A percentile compares a stretch with the other conserved stretches of the same genome.
Evolutionary conservation across 1,140 invertebrate genomes (phyloP).

Genomic region (Batillaria attramentaria): DNA sequence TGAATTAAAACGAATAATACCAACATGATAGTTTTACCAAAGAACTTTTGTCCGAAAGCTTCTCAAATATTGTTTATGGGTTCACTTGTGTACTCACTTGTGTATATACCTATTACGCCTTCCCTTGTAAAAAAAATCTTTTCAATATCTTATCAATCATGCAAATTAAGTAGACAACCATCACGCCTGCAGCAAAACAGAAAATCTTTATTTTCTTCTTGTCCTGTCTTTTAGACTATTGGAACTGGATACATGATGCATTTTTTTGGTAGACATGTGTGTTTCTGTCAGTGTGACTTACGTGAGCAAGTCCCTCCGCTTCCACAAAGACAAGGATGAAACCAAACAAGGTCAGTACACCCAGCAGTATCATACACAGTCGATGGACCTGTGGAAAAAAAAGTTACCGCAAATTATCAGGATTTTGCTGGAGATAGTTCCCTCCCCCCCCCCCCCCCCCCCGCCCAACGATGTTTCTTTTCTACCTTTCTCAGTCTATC

Average conservation of each 20-base stretch:
- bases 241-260: not conserved
- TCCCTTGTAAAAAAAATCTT: too few species aligned
- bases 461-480: too few species aligned
- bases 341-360: slow-evolving; percentile 83
- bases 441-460: too few species aligned
- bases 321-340: slow-evolving; percentile 89
- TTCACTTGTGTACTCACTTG: not conserved
- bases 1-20: not conserved
- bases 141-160: not conserved
- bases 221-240: not conserved
- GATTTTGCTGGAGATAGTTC: too few species aligned
- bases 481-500: too few species aligned
- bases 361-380: slow-evolving; percentile 86
- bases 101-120: too few species aligned
- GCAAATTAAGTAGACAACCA: not conserved
- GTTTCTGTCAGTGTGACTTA: slow-evolving; percentile 42
- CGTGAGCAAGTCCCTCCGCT: slow-evolving; percentile 80
- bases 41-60: not conserved
- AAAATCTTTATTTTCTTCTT: not conserved
- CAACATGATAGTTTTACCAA: not conserved
- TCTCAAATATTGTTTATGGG: not conserved
- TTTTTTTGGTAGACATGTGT: not conserved
- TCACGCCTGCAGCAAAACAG: not conserved
- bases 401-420: too few species aligned
- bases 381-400: slow-evolving; percentile 91